phyloP scores from a whole-genome alignment of 2,888 invertebrate genomes.

The Mesopsocus fuscifrons region DNA sequence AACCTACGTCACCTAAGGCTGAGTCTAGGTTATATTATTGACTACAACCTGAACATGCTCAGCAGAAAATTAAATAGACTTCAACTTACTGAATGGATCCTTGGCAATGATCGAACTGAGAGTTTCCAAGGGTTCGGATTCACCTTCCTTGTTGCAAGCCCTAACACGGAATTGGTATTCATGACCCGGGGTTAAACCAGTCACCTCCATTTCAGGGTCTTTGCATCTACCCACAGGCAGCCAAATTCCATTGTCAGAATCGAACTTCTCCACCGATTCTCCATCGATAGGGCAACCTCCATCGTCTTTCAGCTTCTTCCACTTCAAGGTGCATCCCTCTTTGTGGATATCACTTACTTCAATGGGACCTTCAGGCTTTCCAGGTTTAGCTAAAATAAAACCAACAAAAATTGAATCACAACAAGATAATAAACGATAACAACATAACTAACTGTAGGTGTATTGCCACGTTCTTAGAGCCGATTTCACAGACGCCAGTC shows the following conservation, averaged over 20 bases:
- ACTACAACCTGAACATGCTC: background rate
- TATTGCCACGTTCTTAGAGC: too few relatives aligned
- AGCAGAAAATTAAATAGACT: background rate
- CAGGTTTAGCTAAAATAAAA: constrained; percentile 49
- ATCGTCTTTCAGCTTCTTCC: constrained; percentile 93
- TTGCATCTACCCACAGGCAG: constrained; percentile 67
- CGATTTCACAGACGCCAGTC: too few relatives aligned
- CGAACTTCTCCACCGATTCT: constrained; percentile 81
- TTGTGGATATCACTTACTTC: constrained; percentile 78
- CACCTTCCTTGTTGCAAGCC: constrained; percentile 87
- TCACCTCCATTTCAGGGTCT: constrained; percentile 72
- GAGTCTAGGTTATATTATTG: too few relatives aligned
- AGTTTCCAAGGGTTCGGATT: constrained; percentile 90
- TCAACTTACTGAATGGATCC: constrained; percentile 83
- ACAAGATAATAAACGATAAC: too few relatives aligned
- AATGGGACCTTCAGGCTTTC: constrained; percentile 79
- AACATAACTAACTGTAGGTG: too few relatives aligned
- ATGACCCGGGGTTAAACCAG: constrained; percentile 76
- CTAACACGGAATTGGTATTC: constrained; percentile 91
- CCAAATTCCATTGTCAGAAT: constrained; percentile 82
- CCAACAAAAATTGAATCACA: too few relatives aligned
- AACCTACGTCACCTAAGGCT: too few relatives aligned
- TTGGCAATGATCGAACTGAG: constrained; percentile 78
- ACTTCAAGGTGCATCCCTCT: constrained; percentile 77
- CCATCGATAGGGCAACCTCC: constrained; percentile 86